These are phyloP conservation scores for Potamilus streckersoni DNA, from an alignment of 1,140 invertebrate genomes.

Conservation along the genomic window DNA sequence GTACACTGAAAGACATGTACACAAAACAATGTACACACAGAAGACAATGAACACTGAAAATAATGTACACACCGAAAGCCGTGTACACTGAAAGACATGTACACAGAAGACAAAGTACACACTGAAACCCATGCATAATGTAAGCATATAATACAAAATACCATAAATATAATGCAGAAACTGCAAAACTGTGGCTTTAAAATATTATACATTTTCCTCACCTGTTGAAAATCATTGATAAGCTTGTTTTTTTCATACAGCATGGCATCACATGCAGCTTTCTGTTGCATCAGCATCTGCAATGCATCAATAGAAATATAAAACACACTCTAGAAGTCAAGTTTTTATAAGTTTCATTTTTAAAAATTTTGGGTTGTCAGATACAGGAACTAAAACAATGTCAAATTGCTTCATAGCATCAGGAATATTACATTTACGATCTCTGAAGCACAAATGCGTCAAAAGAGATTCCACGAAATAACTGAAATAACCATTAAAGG, in stretches of 20 bases:
- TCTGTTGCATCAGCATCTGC: slow-evolving; percentile 74
- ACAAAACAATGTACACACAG: too few species aligned
- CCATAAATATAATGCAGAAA: background rate
- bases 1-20: too few species aligned
- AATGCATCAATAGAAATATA: slow-evolving; percentile 17
- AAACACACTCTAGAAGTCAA: background rate
- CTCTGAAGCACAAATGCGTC: too few species aligned
- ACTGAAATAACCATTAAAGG: too few species aligned
- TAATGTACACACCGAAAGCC: too few species aligned
- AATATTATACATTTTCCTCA: slow-evolving; percentile 25
- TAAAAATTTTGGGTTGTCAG: background rate
- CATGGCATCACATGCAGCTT: slow-evolving; percentile 75
- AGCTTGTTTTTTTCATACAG: slow-evolving; percentile 82
- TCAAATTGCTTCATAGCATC: background rate
- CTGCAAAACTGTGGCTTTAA: background rate
- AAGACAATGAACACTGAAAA: too few species aligned
- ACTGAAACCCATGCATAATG: too few species aligned
- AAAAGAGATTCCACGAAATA: too few species aligned
- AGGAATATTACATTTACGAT: too few species aligned
- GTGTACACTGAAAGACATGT: too few species aligned
- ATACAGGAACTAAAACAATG: background rate
- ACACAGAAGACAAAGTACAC: too few species aligned
- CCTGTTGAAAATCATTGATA: slow-evolving; percentile 78
- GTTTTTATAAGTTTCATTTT: background rate
- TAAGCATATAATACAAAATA: background rate